Evolutionary conservation across 1,140 invertebrate genomes (phyloP), one percentile per base, ranked within the genome.

Genomic region (Dendrolimus kikuchii): DNA sequence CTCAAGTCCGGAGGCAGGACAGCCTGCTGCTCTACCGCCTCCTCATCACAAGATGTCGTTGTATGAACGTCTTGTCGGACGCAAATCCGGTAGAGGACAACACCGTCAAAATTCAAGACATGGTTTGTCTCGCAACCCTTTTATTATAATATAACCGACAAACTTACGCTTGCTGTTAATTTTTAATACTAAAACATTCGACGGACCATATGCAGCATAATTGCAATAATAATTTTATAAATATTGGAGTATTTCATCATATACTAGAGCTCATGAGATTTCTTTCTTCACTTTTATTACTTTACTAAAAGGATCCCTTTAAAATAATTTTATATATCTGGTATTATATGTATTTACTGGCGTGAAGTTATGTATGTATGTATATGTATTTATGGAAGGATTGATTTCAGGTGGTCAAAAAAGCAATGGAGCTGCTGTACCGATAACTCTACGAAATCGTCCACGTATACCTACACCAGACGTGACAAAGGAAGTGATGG

Each of bases 381-480:
- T n/a, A n/a, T n/a, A n/a, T n/a, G n/a, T n/a, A n/a, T 23, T 23
- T 23, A 23, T 23, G 23, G 23, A 23, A 23, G 23, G 39, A 23
- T 42, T 54, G 41, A 43, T 68, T 77, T 23, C 71, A 91, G 91
- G 89, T 55, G 89, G 88, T n/a, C 89, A 89, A 53, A 94, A 94
- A 75, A 80, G 91, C 57, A 92, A 92, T 74, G 91, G 91, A n/a
- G 81, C 88, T 1, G 90, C 90, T 44, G 88, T 92, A 5, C 91
- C 92, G 9, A 88, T 90, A 54, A 90, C 91, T 7, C 81, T 94
- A 51, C 92, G 93, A 68, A 93, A 93, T 63, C 89, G 94, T 47
- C 94, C 95, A 2, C 89, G 95, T 45, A 95, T 96, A 53, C 95
- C 95, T 38, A 96, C 95, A 4, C 95, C 95, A 0, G 95, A 96